Evolutionary conservation across 2,113 vertebrate genomes (phyloP).

Genomic region (Ivindomyrus marchei): DNA sequence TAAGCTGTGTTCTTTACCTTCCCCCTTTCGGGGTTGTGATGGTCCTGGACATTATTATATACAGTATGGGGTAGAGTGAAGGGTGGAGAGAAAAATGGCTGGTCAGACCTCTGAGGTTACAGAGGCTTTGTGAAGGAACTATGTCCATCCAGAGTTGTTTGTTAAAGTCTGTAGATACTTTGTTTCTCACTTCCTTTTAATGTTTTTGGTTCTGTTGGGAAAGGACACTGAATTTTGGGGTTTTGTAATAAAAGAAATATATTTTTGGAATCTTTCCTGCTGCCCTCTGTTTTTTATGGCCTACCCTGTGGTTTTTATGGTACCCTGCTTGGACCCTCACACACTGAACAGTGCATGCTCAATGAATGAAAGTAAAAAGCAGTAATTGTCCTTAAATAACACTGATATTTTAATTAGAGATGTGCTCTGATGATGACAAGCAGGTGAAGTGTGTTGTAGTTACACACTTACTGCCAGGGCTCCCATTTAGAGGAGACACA

Average conservation of each 20-base stretch:
- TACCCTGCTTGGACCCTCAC: too few relatives aligned
- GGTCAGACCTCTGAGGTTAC: too few relatives aligned
- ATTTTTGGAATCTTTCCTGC: too few relatives aligned
- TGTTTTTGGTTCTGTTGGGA: too few relatives aligned
- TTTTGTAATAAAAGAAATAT: too few relatives aligned
- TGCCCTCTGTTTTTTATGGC: too few relatives aligned
- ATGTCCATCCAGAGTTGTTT: too few relatives aligned
- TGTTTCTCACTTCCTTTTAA: too few relatives aligned
- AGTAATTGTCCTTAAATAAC: neutral
- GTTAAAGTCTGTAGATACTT: too few relatives aligned
- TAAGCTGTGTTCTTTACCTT: neutral
- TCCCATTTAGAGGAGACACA: neutral
- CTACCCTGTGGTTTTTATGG: too few relatives aligned
- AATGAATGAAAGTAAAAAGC: neutral
- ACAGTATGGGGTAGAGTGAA: neutral
- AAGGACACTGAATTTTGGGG: too few relatives aligned
- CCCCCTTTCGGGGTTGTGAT: neutral
- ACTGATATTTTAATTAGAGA: neutral
- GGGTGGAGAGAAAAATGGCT: neutral
- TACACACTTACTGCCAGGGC: neutral
- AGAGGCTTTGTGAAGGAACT: neutral
- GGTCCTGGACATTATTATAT: neutral
- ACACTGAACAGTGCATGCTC: neutral
- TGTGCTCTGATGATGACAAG: neutral
- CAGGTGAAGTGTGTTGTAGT: neutral